Conservation (phyloP, 2,113 vertebrate species). For the Rhinolophus ferrumequinum region DNA sequence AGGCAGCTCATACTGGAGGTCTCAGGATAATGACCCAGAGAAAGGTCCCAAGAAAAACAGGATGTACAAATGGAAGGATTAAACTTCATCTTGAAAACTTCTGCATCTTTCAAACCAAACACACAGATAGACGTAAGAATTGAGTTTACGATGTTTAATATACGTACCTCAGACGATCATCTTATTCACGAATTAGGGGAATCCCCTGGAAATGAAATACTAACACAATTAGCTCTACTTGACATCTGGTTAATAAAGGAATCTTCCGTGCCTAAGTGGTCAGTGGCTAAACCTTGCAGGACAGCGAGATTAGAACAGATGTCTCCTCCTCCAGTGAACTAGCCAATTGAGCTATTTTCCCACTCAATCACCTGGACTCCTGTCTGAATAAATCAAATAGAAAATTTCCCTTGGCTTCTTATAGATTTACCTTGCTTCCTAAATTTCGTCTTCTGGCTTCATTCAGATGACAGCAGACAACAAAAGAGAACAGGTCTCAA, state of each 20-base stretch:
- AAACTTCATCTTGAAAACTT: background rate
- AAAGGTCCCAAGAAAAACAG: background rate
- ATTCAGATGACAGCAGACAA: background rate
- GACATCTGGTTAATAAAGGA: background rate
- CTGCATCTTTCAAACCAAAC: background rate
- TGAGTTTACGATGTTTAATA: background rate
- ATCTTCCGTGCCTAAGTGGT: background rate
- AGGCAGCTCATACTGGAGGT: background rate
- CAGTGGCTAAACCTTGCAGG: background rate
- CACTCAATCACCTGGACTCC: background rate
- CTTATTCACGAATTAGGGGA: background rate
- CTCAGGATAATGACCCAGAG: background rate
- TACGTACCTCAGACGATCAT: background rate
- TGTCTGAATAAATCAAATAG: background rate
- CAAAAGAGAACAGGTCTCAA: background rate
- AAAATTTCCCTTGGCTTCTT: background rate
- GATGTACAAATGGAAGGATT: background rate
- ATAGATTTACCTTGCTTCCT: background rate
- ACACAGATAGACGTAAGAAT: background rate
- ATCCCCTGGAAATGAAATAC: background rate
- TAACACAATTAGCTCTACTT: background rate
- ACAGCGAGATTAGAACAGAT: background rate
- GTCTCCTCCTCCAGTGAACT: background rate
- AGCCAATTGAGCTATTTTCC: background rate
- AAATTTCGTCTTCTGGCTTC: background rate